A percentile compares a stretch with the other conserved stretches of the same genome.
These are phyloP conservation scores for Formica exsecta DNA, from an alignment of 1,140 invertebrate genomes.

Conservation along the genomic window DNA sequence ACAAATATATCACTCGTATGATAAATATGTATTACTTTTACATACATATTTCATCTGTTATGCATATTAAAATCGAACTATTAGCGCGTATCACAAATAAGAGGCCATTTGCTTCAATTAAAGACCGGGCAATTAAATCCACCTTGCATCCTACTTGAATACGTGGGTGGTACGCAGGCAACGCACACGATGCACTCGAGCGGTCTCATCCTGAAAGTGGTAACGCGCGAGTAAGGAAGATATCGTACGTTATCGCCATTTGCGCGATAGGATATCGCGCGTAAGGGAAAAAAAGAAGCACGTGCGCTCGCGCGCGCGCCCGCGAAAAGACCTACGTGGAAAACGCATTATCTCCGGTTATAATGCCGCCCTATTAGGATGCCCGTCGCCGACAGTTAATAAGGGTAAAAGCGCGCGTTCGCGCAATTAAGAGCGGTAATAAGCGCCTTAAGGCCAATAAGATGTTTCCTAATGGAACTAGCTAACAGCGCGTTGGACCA, in stretches of 20 bases:
- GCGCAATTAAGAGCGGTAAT: slow-evolving; percentile 76
- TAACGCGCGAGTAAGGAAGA: slow-evolving; percentile 52
- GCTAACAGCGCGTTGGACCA: slow-evolving; percentile 73
- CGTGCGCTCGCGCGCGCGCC: background rate
- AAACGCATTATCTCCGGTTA: slow-evolving; percentile 76
- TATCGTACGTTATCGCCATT: slow-evolving; percentile 59
- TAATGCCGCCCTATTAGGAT: slow-evolving; percentile 72
- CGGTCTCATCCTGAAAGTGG: slow-evolving; percentile 46
- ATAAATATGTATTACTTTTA: background rate
- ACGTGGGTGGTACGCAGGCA: background rate
- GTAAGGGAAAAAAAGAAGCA: background rate
- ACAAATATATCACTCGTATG: background rate
- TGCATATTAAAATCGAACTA: slow-evolving; percentile 7
- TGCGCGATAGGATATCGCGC: slow-evolving; percentile 49
- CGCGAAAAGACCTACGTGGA: slow-evolving; percentile 69
- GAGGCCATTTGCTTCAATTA: slow-evolving; percentile 36
- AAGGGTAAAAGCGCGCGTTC: slow-evolving; percentile 78
- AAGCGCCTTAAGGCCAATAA: slow-evolving; percentile 79
- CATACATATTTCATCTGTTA: background rate
- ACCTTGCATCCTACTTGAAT: slow-evolving; percentile 45
- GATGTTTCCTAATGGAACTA: slow-evolving; percentile 78
- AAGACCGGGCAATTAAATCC: slow-evolving; percentile 44
- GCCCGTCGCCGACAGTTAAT: slow-evolving; percentile 76
- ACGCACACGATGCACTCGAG: slow-evolving; percentile 41
- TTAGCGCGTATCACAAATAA: background rate